Percentiles rank a stretch among this genome's conserved stretches.
phyloP scores from a whole-genome alignment of 2,888 invertebrate genomes.

The Cylloceria caligata region DNA sequence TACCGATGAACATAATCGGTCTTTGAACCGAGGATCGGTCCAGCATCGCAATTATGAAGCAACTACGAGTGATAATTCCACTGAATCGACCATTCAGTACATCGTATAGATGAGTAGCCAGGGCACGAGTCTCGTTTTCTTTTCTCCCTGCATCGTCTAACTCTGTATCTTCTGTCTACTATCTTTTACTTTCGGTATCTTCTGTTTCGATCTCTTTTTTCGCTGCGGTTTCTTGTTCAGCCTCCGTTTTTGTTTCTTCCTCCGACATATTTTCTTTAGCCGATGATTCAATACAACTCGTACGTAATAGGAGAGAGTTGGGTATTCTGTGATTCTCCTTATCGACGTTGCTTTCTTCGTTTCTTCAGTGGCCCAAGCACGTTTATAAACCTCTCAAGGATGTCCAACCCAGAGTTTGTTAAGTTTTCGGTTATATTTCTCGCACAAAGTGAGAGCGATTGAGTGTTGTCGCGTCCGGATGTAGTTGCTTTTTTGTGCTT shows the following conservation, averaged over 20 bases:
- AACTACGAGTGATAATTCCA: not conserved
- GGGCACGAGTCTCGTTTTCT: not conserved
- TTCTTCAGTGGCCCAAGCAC: not conserved
- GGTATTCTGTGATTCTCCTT: slow-evolving; percentile 3
- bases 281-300: not conserved
- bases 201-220: too few relatives aligned
- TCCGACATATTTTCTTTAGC: not conserved
- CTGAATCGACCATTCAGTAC: not conserved
- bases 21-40: not conserved
- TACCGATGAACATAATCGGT: too few relatives aligned
- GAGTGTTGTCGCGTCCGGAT: too few relatives aligned
- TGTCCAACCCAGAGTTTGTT: too few relatives aligned
- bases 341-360: not conserved
- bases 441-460: too few relatives aligned
- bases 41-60: not conserved
- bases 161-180: not conserved
- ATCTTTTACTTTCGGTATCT: too few relatives aligned
- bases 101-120: slow-evolving; percentile 2
- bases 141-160: not conserved
- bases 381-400: too few relatives aligned
- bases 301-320: slow-evolving; percentile 12
- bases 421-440: not conserved
- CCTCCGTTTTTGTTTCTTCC: not conserved
- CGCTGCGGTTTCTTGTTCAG: not conserved
- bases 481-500: not conserved